Conservation (phyloP, 1,140 invertebrate genomes). For the Dinothrombium tinctorium region DNA sequence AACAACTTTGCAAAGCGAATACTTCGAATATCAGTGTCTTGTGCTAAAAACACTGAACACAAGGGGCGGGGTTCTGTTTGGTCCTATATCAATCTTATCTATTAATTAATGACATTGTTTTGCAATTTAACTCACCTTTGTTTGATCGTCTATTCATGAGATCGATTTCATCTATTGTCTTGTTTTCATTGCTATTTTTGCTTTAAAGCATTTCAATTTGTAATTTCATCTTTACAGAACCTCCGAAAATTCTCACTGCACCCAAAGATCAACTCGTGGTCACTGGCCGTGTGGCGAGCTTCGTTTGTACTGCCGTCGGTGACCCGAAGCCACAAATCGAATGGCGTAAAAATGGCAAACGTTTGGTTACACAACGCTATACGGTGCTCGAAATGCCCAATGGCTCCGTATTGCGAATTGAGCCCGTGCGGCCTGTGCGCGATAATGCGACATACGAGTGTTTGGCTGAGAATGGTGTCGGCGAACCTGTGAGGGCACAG, state of each 20-base stretch:
- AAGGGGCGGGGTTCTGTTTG: no score
- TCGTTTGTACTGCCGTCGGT: slow-evolving; percentile 77
- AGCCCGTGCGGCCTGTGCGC: slow-evolving; percentile 51
- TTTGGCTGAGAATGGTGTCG: slow-evolving; percentile 83
- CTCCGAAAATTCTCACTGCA: slow-evolving; percentile 60
- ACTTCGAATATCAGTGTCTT: no score
- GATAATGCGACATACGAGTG: slow-evolving; percentile 85
- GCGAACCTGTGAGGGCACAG: slow-evolving; percentile 66
- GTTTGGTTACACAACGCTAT: slow-evolving; percentile 21
- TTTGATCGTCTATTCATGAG: no score
- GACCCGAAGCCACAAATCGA: slow-evolving; percentile 38
- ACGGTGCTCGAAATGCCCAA: slow-evolving; percentile 29
- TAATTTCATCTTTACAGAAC: slow-evolving; percentile 49
- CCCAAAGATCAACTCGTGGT: slow-evolving; percentile 65
- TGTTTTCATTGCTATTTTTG: no score
- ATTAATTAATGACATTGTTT: no score
- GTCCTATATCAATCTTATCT: no score
- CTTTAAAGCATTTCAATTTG: no score
- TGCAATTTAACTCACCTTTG: no score
- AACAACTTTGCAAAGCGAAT: no score
- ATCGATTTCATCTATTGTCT: no score
- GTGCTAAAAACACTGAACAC: no score
- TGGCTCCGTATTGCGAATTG: slow-evolving; percentile 65
- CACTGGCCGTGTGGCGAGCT: slow-evolving; percentile 67
- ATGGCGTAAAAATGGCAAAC: slow-evolving; percentile 23